These are phyloP conservation scores for Cataglyphis albicans DNA, from an alignment of 2,888 invertebrate species.

Conservation along the genomic window DNA sequence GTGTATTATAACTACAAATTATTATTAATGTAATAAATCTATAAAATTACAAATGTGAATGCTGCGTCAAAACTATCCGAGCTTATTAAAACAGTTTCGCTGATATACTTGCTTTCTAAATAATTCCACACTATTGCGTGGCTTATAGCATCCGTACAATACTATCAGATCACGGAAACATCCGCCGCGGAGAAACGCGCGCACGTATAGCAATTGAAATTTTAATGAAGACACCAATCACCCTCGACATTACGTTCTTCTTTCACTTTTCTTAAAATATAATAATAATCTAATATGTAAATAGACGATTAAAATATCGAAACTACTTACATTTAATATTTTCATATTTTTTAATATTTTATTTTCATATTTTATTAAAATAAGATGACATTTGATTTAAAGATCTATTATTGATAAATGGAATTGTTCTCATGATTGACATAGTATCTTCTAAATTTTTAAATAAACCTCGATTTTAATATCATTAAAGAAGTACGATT, in stretches of 20 bases:
- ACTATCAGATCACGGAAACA: slow-evolving; percentile 50
- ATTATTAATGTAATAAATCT: neutral
- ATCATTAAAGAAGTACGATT: neutral
- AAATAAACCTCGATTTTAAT: neutral
- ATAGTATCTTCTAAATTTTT: neutral
- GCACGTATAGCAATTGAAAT: slow-evolving; percentile 27
- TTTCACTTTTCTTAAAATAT: slow-evolving; percentile 20
- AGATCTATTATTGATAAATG: neutral
- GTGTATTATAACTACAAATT: neutral
- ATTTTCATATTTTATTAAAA: neutral
- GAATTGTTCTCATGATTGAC: neutral
- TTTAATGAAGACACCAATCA: slow-evolving; percentile 42
- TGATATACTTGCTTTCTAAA: slow-evolving; percentile 50
- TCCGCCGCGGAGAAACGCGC: slow-evolving; percentile 46
- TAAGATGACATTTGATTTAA: neutral
- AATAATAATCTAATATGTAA: neutral
- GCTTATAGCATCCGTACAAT: slow-evolving; percentile 41
- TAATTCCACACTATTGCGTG: slow-evolving; percentile 45
- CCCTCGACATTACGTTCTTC: slow-evolving; percentile 22
- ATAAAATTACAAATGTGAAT: slow-evolving; percentile 18
- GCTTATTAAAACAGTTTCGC: slow-evolving; percentile 46
- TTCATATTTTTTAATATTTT: neutral
- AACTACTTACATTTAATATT: slow-evolving; percentile 6
- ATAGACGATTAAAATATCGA: neutral
- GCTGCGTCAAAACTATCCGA: neutral